A percentile compares a stretch with the other conserved stretches of the same genome.
These are phyloP conservation scores for Anguilla japonica DNA, from an alignment of 2,113 vertebrate genomes.

Conservation along the genomic window DNA sequence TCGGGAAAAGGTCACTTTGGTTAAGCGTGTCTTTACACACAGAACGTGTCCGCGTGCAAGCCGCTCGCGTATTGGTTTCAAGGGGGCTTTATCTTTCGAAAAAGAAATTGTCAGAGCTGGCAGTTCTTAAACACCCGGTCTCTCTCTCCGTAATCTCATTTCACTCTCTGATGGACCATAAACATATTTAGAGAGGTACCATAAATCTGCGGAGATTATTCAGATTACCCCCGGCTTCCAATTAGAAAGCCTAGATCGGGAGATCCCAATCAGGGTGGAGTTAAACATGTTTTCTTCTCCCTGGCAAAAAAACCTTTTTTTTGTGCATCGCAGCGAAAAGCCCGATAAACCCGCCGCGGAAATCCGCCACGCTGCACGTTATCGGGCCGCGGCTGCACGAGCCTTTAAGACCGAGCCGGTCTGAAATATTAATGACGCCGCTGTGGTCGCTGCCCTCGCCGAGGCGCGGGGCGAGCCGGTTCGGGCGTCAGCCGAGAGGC, in stretches of 20 bases:
- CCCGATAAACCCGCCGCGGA: not conserved
- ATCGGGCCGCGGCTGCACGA: not conserved
- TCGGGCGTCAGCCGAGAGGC: not conserved
- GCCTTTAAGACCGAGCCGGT: not conserved
- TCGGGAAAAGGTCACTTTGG: not conserved
- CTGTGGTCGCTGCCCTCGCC: not conserved
- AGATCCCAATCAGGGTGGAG: not conserved
- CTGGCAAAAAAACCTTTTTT: not conserved
- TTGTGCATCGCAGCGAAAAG: not conserved
- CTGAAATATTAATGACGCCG: not conserved
- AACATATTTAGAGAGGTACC: conserved; percentile 11
- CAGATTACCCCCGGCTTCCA: conserved; percentile 15
- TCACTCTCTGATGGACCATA: conserved; percentile 18
- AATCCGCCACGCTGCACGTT: not conserved
- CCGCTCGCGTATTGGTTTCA: not conserved
- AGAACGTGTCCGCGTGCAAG: not conserved
- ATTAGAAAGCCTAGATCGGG: conserved; percentile 6
- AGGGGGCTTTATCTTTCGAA: not conserved
- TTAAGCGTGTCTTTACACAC: not conserved
- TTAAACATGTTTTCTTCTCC: not conserved
- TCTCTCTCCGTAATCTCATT: conserved; percentile 20
- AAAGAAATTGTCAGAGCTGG: not conserved
- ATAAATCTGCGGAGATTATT: conserved; percentile 24
- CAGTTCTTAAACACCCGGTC: conserved; percentile 8
- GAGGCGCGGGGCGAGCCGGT: not conserved